Base-by-base conservation (phyloP, 2,113 vertebrate species). In the Pelodiscus sinensis region DNA sequence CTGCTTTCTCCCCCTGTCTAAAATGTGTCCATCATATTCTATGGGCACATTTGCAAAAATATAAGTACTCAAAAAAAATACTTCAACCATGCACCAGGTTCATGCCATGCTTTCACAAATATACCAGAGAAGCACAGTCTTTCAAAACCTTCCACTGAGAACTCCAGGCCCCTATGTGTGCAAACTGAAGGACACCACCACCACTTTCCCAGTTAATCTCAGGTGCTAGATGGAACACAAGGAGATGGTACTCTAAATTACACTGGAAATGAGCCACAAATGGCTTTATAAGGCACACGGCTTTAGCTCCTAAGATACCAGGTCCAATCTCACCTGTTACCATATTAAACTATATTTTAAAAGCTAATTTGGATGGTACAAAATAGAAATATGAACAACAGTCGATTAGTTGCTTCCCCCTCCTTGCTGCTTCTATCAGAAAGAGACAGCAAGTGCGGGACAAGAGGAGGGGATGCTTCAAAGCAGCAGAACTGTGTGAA, bases 201-300 rank as follows among this genome's bases (percentile, higher is more conserved):
- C 73, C 57, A 92, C 79, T 2, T 0, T 1, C 50, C 51, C 35
- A 81, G 71, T 44, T 79, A 18, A 60, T 44, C 56, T n/a, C 84
- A 62, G 1, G 35, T 91, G 80, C 54, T 57, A 52, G 68, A 22
- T 11, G 16, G 29, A 65, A 65, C 44, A 44, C 21, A 38, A 24
- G 71, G 35, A 73, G 35, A 11, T 73, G 71, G 5, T 21, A 24
- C 19, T 35, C 71, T 73, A 73, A 35, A 73, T 11, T 35, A 73
- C 71, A 44, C 2, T 15, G 31, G 85, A 79, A 85, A 10, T 71
- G 5, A 9, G 4, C 57, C 56, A 6, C 12, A 29, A 73, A 16
- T 35, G 71, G 35, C 71, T 0, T 3, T 0, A 4, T 18, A 50
- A 44, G 44, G 44, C 44, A 44, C 44, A 44, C 6, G 44, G 44